A percentile compares a stretch with the other conserved stretches of the same genome.
These are phyloP conservation scores for Montipora cactus DNA, from an alignment of 64 coral and sea anemone species.

Conservation along the genomic window DNA sequence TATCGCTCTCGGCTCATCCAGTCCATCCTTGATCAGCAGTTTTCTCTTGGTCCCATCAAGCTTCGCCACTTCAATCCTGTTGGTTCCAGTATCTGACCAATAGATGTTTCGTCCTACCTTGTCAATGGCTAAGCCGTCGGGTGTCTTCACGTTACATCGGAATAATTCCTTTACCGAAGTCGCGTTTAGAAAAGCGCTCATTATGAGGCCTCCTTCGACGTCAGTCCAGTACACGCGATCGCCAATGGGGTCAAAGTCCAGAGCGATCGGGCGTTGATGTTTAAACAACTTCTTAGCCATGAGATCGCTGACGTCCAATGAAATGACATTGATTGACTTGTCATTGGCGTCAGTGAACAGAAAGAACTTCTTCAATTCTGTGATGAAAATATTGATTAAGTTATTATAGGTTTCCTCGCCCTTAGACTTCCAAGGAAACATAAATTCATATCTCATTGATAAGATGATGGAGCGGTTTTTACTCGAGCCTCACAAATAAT, in stretches of 20 bases:
- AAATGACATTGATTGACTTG: conserved; percentile 39
- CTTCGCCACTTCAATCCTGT: conserved; percentile 72
- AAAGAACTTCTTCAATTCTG: conserved; percentile 15
- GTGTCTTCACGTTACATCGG: conserved; percentile 12
- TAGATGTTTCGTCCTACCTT: conserved; percentile 62
- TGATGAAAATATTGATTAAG: background rate
- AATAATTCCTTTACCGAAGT: conserved; percentile 18
- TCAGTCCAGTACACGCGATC: conserved; percentile 78
- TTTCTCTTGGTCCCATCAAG: conserved; percentile 73
- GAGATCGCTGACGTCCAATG: conserved; percentile 30
- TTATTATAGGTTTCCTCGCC: too few species aligned
- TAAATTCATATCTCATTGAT: too few species aligned
- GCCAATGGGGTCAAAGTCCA: conserved; percentile 73
- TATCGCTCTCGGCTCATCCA: conserved; percentile 82
- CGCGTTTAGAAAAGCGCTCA: conserved; percentile 63
- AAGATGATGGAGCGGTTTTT: too few species aligned
- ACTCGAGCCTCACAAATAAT: too few species aligned
- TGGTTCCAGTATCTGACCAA: conserved; percentile 74
- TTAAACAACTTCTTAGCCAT: conserved; percentile 18
- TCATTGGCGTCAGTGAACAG: conserved; percentile 60
- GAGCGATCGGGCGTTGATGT: conserved; percentile 62
- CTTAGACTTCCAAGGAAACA: too few species aligned
- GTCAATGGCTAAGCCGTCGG: conserved; percentile 74
- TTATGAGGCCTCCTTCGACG: conserved; percentile 35
- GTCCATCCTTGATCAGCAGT: conserved; percentile 50